Evolutionary conservation across 2,797 vertebrate species (phyloP).

Genomic region (Hoplostethus atlanticus): DNA sequence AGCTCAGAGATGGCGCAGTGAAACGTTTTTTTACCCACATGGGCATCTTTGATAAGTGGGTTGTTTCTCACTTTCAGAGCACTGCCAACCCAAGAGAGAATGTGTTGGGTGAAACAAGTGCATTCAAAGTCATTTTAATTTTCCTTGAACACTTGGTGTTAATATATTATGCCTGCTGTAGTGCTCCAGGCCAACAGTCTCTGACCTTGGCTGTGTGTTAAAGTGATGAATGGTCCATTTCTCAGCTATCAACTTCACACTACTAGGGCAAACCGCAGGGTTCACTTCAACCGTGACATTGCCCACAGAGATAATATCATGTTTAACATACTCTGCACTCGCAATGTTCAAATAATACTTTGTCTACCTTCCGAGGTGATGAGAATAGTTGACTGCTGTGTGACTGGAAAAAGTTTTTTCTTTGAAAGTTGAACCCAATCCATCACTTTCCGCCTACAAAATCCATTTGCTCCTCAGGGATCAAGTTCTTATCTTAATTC

Average conservation of each 20-base stretch:
- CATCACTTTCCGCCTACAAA: neutral
- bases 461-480: neutral
- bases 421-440: neutral
- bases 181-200: slow-evolving; percentile 60
- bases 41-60: slow-evolving; percentile 64
- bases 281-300: slow-evolving; percentile 64
- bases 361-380: neutral
- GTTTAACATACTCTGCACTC: slow-evolving; percentile 39
- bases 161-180: slow-evolving; percentile 65
- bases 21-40: slow-evolving; percentile 64
- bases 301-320: slow-evolving; percentile 58
- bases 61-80: slow-evolving; percentile 45
- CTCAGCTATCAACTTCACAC: slow-evolving; percentile 56
- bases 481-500: neutral
- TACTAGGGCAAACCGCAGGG: slow-evolving; percentile 55
- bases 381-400: neutral
- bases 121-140: slow-evolving; percentile 68
- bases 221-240: slow-evolving; percentile 74
- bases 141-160: slow-evolving; percentile 61
- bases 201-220: slow-evolving; percentile 71
- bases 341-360: slow-evolving; percentile 30
- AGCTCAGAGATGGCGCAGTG: slow-evolving; percentile 34
- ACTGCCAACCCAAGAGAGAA: slow-evolving; percentile 46
- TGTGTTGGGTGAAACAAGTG: slow-evolving; percentile 38
- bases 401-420: neutral